Conservation (phyloP, 2,888 invertebrate genomes). For the Perithous albicinctus region DNA sequence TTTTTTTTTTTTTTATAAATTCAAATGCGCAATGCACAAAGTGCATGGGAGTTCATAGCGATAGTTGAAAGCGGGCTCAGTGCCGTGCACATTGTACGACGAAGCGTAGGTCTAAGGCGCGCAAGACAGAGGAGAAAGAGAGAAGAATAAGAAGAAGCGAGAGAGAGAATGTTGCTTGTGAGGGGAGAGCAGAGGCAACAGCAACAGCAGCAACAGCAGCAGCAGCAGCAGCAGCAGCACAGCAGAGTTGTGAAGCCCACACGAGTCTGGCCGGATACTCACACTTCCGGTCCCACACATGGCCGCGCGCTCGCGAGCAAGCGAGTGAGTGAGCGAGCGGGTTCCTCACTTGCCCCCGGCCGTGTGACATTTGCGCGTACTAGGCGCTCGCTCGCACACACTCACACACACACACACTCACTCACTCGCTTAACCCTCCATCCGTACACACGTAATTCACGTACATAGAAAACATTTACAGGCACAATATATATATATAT, state of each 20-base stretch:
- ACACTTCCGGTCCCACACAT: conserved; percentile 85
- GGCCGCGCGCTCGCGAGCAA: conserved; percentile 74
- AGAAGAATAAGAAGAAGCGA: conserved; percentile 58
- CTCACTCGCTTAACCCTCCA: conserved; percentile 58
- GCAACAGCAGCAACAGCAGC: conserved; percentile 29
- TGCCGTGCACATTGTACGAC: conserved; percentile 26
- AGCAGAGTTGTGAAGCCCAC: conserved; percentile 81
- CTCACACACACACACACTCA: conserved; percentile 62
- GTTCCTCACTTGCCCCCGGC: conserved; percentile 63
- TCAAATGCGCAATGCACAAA: conserved; percentile 8
- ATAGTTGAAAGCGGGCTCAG: neutral
- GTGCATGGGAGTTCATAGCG: neutral
- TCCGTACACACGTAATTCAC: conserved; percentile 58
- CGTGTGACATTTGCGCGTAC: conserved; percentile 70
- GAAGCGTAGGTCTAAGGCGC: conserved; percentile 57
- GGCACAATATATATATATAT: conserved; percentile 35
- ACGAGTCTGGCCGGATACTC: conserved; percentile 85
- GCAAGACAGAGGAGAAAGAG: conserved; percentile 44
- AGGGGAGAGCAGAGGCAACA: conserved; percentile 39
- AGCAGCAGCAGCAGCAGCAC: conserved; percentile 31
- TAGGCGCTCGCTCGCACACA: conserved; percentile 56
- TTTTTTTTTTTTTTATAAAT: too few relatives aligned
- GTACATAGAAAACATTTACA: conserved; percentile 52
- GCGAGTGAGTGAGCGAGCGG: conserved; percentile 50
- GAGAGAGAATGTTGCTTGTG: conserved; percentile 47